Percentiles rank a stretch among this genome's conserved stretches.
These are phyloP conservation scores for Metridium senile DNA, from an alignment of 92 coral and sea anemone species.

Conservation along the genomic window DNA sequence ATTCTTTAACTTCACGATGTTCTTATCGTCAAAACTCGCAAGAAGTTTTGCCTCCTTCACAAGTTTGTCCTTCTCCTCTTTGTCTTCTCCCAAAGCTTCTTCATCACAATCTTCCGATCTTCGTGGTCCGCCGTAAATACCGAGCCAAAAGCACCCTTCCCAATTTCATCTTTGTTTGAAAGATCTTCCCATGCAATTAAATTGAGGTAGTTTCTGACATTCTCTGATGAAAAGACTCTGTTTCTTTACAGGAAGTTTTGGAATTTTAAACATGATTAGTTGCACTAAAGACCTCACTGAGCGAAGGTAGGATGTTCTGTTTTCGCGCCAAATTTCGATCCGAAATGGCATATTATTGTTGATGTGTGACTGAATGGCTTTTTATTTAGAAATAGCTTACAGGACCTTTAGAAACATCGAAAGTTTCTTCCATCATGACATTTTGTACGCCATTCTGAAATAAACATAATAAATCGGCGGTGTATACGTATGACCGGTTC, in stretches of 20 bases:
- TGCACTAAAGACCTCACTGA: too few species aligned
- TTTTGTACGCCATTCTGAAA: too few species aligned
- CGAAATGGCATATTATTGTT: too few species aligned
- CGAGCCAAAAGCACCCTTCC: too few species aligned
- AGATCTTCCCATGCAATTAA: conserved; percentile 39
- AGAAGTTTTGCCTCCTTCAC: conserved; percentile 33
- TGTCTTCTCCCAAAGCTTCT: conserved; percentile 32
- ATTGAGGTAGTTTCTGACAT: conserved; percentile 27
- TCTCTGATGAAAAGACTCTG: too few species aligned
- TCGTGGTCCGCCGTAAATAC: conserved; percentile 34
- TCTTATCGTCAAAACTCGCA: background rate
- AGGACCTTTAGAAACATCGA: too few species aligned
- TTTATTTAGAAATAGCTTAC: too few species aligned
- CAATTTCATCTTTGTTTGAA: too few species aligned
- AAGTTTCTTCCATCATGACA: too few species aligned
- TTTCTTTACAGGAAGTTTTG: background rate
- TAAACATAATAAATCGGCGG: too few species aligned
- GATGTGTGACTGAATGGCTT: too few species aligned
- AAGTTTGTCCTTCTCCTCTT: conserved; percentile 22
- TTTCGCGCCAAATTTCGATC: background rate
- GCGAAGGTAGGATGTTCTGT: background rate
- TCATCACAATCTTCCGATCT: conserved; percentile 16
- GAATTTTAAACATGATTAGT: background rate
- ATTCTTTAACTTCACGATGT: conserved; percentile 44
- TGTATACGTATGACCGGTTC: too few species aligned